A percentile compares a stretch with the other conserved stretches of the same genome.
Evolutionary conservation across 2,888 invertebrate genomes (phyloP).

Genomic region (Leptogaster cylindrica): DNA sequence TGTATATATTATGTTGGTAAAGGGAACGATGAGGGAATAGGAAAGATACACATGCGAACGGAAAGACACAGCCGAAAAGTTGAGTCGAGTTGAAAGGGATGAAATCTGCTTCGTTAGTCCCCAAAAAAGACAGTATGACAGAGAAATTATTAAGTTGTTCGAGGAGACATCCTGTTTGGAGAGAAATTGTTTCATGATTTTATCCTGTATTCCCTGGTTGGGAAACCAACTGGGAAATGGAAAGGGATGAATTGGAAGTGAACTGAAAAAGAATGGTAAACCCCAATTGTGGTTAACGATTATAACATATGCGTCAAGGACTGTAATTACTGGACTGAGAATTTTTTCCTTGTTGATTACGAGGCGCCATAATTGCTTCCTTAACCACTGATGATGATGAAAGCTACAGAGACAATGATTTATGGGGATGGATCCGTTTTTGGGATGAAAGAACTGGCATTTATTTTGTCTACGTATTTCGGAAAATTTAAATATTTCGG

Average conservation of each 20-base stretch:
- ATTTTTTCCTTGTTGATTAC: slow-evolving; percentile 29
- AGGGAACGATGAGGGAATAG: not conserved
- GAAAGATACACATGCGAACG: not conserved
- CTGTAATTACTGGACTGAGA: slow-evolving; percentile 21
- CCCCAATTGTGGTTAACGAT: slow-evolving; percentile 5
- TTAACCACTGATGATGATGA: slow-evolving; percentile 1
- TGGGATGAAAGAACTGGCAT: too few relatives aligned
- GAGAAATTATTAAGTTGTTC: slow-evolving; percentile 38
- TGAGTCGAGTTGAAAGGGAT: not conserved
- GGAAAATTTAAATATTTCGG: too few relatives aligned
- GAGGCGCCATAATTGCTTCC: slow-evolving; percentile 4
- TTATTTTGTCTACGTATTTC: too few relatives aligned
- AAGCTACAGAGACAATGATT: not conserved
- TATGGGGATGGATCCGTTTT: too few relatives aligned
- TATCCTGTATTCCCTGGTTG: slow-evolving; percentile 13
- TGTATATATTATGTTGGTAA: too few relatives aligned
- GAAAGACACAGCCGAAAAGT: not conserved
- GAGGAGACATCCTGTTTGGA: slow-evolving; percentile 35
- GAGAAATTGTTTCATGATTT: slow-evolving; percentile 37
- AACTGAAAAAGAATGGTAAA: not conserved
- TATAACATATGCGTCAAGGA: slow-evolving; percentile 24
- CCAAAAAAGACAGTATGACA: slow-evolving; percentile 24
- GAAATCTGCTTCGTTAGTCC: slow-evolving; percentile 9
- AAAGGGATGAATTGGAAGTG: not conserved
- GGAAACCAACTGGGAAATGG: not conserved